Evolutionary conservation across 2,797 vertebrate species (phyloP), one percentile per base, ranked within the genome.

Genomic region (Periophthalmus magnuspinnatus): DNA sequence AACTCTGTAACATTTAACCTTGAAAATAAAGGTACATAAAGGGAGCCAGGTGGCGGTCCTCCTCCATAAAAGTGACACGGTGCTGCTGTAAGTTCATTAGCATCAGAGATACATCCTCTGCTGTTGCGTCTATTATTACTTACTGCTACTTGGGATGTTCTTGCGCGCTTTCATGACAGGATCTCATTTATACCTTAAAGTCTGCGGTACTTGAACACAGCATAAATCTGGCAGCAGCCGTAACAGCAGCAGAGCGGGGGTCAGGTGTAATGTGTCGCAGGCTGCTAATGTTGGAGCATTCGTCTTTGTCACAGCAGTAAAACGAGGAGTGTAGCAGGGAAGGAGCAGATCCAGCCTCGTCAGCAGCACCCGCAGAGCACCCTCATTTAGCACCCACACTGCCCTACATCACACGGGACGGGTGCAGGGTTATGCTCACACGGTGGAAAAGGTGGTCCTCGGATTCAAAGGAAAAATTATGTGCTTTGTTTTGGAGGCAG

Each of bases 291-390:
- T 77, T 57, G 74, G 73, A 81, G 68, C 82, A 91, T 91, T 83
- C 76, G 88, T 90, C 89, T 90, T 80, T 90, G 91, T 89, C 90
- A 83, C 71, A 60, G 74, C 36, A 34, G 80, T 81, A 76, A 74
- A 72, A 73, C 74, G 66, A 76, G 74, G 55, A 77, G 81, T 74
- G 78, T 57, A 69, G 81, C 71, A 74, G 79, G 76, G 64, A 69
- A 77, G 75, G 84, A 89, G 70, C 82, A 66, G 74, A 84, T 87
- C 86, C 87, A 90, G 84, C 74, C 67, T 69, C 84, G 84, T 89
- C 89, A 90, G 86, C 86, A 84, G 86, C 86, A 84, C 77, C 82
- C 78, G 70, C 77, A 78, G 81, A 87, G 80, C 81, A 72, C 80
- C 74, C 89, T 87, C 84, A 84, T 90, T 90, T 87, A 87, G 79